Percentiles rank a stretch among this genome's conserved stretches.
phyloP scores from a whole-genome alignment of 1,140 invertebrate species.

The Temnothorax longispinosus region DNA sequence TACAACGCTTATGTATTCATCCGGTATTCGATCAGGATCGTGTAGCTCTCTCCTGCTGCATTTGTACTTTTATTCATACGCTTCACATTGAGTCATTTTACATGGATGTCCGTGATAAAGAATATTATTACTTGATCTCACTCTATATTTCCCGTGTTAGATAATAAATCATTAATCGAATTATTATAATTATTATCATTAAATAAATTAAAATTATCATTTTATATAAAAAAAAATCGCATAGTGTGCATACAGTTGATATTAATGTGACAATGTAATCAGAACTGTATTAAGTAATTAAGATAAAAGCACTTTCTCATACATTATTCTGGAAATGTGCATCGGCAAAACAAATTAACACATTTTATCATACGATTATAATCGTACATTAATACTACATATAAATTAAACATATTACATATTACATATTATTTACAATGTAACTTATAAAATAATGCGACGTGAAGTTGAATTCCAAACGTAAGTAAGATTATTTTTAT shows the following conservation, averaged over 20 bases:
- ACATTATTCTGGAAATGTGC: slow-evolving; percentile 5
- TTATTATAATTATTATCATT: slow-evolving; percentile 12
- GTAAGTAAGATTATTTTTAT: slow-evolving; percentile 13
- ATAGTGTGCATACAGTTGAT: slow-evolving; percentile 23
- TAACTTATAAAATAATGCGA: background rate
- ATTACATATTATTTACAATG: slow-evolving; percentile 27
- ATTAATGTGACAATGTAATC: slow-evolving; percentile 40
- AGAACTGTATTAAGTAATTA: slow-evolving; percentile 15
- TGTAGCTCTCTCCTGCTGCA: slow-evolving; percentile 69
- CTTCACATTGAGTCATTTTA: slow-evolving; percentile 64
- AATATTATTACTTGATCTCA: slow-evolving; percentile 54
- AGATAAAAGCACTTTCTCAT: background rate
- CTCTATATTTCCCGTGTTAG: background rate
- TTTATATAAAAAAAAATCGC: slow-evolving; percentile 44
- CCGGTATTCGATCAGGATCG: slow-evolving; percentile 79
- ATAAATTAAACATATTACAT: background rate
- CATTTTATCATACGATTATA: background rate
- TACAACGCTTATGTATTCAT: slow-evolving; percentile 78
- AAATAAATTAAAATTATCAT: slow-evolving; percentile 11
- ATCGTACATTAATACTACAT: background rate
- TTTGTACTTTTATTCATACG: slow-evolving; percentile 76
- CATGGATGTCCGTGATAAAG: slow-evolving; percentile 47
- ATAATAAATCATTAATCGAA: background rate
- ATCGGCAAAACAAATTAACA: slow-evolving; percentile 16
- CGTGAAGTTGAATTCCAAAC: background rate